These are phyloP conservation scores for Cathartes aura DNA, from an alignment of 2,113 vertebrate genomes.

Conservation along the genomic window DNA sequence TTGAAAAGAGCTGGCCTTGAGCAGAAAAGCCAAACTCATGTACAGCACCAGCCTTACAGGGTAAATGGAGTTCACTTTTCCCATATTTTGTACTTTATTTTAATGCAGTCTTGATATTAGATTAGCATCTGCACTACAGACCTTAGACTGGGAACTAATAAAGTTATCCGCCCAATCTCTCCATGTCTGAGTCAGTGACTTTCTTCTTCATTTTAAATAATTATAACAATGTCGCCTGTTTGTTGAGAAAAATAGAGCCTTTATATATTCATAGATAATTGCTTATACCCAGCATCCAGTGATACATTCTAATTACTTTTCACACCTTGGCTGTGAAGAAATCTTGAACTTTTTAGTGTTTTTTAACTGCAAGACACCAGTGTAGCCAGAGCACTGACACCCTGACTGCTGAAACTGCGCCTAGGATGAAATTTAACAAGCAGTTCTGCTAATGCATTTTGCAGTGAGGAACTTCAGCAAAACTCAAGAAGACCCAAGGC, in stretches of 20 bases:
- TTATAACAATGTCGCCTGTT: slow-evolving; percentile 54
- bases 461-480: not conserved
- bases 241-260: slow-evolving; percentile 55
- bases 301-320: slow-evolving; percentile 72
- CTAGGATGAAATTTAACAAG: slow-evolving; percentile 26
- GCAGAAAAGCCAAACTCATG: not conserved
- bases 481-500: slow-evolving; percentile 8
- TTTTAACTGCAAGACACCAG: slow-evolving; percentile 31
- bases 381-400: slow-evolving; percentile 5
- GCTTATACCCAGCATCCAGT: not conserved
- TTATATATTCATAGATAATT: slow-evolving; percentile 66
- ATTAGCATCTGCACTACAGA: slow-evolving; percentile 62
- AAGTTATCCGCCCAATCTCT: slow-evolving; percentile 63
- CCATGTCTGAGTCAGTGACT: slow-evolving; percentile 46
- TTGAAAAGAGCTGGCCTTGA: not conserved
- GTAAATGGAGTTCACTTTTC: slow-evolving; percentile 22
- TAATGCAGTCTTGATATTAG: slow-evolving; percentile 60
- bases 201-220: slow-evolving; percentile 72
- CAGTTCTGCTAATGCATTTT: not conserved
- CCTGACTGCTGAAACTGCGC: not conserved
- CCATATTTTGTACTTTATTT: slow-evolving; percentile 47
- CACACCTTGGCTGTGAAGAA: slow-evolving; percentile 53
- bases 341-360: slow-evolving; percentile 15
- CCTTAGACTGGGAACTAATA: slow-evolving; percentile 66
- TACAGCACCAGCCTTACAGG: not conserved